Evolutionary conservation across 2,113 vertebrate genomes (phyloP).

Genomic region (Salminus brasiliensis): DNA sequence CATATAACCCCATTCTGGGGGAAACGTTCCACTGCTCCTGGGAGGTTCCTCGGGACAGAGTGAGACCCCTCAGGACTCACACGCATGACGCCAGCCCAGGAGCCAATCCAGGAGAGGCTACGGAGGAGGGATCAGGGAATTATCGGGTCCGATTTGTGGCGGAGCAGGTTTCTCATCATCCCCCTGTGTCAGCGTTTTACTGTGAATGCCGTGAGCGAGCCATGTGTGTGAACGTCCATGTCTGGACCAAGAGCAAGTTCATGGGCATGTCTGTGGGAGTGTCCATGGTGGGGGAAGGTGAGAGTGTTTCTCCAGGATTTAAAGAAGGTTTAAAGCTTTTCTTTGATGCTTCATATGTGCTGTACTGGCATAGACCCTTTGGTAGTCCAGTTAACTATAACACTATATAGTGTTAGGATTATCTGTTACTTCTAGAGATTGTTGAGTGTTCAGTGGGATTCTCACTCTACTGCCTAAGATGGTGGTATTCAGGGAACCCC

Average conservation of each 20-base stretch:
- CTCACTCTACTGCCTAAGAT: no score
- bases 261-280: constrained; percentile 98
- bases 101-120: constrained; percentile 54
- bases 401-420: no score
- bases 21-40: constrained; percentile 96
- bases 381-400: no score
- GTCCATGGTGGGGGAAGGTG: constrained; percentile 97
- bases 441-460: no score
- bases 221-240: constrained; percentile 88
- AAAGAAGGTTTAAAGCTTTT: background rate
- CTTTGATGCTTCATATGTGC: no score
- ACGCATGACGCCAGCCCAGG: constrained; percentile 64
- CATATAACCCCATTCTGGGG: constrained; percentile 93
- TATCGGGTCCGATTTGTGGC: constrained; percentile 91
- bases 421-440: no score
- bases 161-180: constrained; percentile 96
- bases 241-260: constrained; percentile 99
- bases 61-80: constrained; percentile 76
- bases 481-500: no score
- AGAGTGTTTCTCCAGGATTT: background rate
- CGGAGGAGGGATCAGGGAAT: constrained; percentile 63
- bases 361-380: no score
- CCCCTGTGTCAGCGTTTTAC: constrained; percentile 93
- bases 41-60: constrained; percentile 87
- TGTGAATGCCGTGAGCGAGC: constrained; percentile 92